Conservation (phyloP, 2,888 invertebrate species). For the Eudasyphora cyanicolor region DNA sequence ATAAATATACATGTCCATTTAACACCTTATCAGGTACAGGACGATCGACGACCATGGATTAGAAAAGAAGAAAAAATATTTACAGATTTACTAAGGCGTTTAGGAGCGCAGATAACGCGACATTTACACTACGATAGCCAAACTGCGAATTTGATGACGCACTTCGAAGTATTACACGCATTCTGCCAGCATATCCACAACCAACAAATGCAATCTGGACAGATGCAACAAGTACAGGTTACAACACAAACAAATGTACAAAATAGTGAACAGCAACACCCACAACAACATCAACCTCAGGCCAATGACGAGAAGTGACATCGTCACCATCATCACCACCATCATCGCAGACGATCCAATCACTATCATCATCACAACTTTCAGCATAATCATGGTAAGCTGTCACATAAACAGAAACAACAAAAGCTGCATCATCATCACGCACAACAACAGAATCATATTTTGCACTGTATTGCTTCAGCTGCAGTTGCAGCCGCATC, state of each 20-base stretch:
- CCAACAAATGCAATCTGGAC: slow-evolving; percentile 68
- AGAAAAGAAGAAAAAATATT: slow-evolving; percentile 90
- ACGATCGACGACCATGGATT: slow-evolving; percentile 91
- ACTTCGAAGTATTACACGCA: slow-evolving; percentile 88
- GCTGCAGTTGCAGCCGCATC: slow-evolving; percentile 69
- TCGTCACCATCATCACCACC: slow-evolving; percentile 71
- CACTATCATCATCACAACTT: slow-evolving; percentile 69
- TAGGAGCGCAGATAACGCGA: slow-evolving; percentile 85
- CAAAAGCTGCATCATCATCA: slow-evolving; percentile 63
- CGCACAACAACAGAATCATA: slow-evolving; percentile 71
- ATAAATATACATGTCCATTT: slow-evolving; percentile 90
- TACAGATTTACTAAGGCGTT: slow-evolving; percentile 83
- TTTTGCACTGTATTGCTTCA: slow-evolving; percentile 69
- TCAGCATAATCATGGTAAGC: slow-evolving; percentile 57
- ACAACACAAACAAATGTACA: slow-evolving; percentile 67
- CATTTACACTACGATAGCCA: slow-evolving; percentile 83
- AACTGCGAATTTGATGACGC: slow-evolving; percentile 84
- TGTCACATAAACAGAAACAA: slow-evolving; percentile 63
- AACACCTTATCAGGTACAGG: slow-evolving; percentile 93
- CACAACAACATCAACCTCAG: slow-evolving; percentile 64
- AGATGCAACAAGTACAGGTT: slow-evolving; percentile 67
- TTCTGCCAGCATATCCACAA: slow-evolving; percentile 81
- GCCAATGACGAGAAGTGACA: slow-evolving; percentile 79
- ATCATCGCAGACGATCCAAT: slow-evolving; percentile 74
- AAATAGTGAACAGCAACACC: slow-evolving; percentile 69